phyloP scores from a whole-genome alignment of 2,888 invertebrate genomes.

The Aplocera efformata region DNA sequence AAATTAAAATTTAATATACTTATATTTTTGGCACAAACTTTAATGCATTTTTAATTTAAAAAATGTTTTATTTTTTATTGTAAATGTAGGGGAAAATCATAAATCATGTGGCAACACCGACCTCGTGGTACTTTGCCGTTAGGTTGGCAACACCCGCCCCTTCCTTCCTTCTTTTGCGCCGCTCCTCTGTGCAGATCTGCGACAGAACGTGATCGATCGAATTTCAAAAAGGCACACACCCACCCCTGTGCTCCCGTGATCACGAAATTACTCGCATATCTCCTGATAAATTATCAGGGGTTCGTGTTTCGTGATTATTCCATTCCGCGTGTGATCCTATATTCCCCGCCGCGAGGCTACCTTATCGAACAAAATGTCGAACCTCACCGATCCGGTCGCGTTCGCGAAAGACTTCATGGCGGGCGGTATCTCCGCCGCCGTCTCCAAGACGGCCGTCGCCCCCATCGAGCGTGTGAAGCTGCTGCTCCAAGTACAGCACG shows the following conservation, averaged over 20 bases:
- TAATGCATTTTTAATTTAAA: too few relatives aligned
- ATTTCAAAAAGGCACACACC: constrained; percentile 80
- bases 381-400: constrained; percentile 87
- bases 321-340: constrained; percentile 65
- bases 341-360: constrained; percentile 49
- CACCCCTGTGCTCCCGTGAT: constrained; percentile 77
- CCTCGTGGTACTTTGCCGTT: constrained; percentile 70
- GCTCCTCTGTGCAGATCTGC: constrained; percentile 73
- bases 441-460: constrained; percentile 97
- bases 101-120: constrained; percentile 49
- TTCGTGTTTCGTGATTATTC: constrained; percentile 74
- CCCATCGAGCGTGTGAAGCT: constrained; percentile 98
- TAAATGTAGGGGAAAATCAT: constrained; percentile 25
- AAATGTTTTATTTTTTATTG: constrained; percentile 12
- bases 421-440: constrained; percentile 95
- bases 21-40: too few relatives aligned
- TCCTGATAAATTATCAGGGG: constrained; percentile 73
- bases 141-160: constrained; percentile 73
- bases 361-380: constrained; percentile 72
- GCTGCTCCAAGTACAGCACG: constrained; percentile 96
- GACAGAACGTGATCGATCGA: constrained; percentile 80
- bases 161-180: constrained; percentile 79
- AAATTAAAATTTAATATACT: too few relatives aligned
- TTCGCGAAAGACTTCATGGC: constrained; percentile 96
- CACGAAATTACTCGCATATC: constrained; percentile 74